These are phyloP conservation scores for Archivesica marissinica DNA, from an alignment of 1,140 invertebrate species.

Conservation along the genomic window DNA sequence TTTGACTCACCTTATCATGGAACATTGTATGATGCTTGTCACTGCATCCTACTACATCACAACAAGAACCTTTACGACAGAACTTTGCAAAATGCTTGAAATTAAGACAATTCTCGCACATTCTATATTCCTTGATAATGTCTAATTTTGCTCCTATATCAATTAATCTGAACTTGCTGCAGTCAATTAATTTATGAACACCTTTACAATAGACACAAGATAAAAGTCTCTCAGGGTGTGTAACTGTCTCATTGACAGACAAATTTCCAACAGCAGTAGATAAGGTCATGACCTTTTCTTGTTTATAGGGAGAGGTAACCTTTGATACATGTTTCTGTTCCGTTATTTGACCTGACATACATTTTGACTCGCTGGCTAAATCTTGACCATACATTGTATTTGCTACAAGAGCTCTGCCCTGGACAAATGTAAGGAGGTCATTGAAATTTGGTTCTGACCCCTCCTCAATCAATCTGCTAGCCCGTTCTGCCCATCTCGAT, in stretches of 20 bases:
- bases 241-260: not conserved
- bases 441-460: conserved; percentile 4
- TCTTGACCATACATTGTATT: conserved; percentile 35
- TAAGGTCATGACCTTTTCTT: not conserved
- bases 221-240: not conserved
- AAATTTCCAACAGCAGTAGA: not conserved
- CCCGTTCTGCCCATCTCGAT: conserved; percentile 12
- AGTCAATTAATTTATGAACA: conserved; percentile 18
- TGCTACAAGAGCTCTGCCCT: not conserved
- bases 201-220: conserved; percentile 20
- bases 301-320: not conserved
- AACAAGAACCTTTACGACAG: conserved; percentile 12
- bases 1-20: not conserved
- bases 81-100: conserved; percentile 1
- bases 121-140: not conserved
- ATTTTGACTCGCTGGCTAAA: conserved; percentile 16
- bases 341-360: not conserved
- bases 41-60: not conserved
- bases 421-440: conserved; percentile 1
- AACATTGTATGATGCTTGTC: conserved; percentile 17
- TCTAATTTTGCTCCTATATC: not conserved
- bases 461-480: not conserved
- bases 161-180: not conserved
- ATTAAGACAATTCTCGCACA: conserved; percentile 4
- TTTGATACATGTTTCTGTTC: not conserved